These are phyloP conservation scores for Schlechtendalia chinensis DNA, from an alignment of 1,140 invertebrate species.

Conservation along the genomic window DNA sequence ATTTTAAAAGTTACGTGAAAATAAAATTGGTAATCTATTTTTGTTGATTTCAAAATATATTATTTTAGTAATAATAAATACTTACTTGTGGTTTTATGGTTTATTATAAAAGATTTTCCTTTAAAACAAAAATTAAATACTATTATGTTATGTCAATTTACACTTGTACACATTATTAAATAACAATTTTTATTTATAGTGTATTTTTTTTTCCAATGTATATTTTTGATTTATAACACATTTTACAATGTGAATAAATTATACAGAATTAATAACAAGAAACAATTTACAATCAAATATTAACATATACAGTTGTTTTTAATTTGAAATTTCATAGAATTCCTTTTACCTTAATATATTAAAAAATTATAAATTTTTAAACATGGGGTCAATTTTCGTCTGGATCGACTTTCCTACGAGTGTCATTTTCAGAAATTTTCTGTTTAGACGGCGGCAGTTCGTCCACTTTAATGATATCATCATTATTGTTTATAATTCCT, in stretches of 20 bases:
- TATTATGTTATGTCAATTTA: too few species aligned
- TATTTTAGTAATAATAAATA: too few species aligned
- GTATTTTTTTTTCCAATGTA: slow-evolving; percentile 12
- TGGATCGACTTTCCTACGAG: slow-evolving; percentile 48
- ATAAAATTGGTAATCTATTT: too few species aligned
- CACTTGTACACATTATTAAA: not conserved
- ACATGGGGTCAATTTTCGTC: slow-evolving; percentile 36
- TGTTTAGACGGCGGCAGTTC: slow-evolving; percentile 41
- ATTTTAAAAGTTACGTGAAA: too few species aligned
- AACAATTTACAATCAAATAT: slow-evolving; percentile 42
- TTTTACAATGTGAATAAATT: slow-evolving; percentile 27
- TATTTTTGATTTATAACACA: slow-evolving; percentile 26
- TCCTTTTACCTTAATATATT: not conserved
- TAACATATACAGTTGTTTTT: slow-evolving; percentile 23
- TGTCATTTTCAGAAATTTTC: slow-evolving; percentile 47
- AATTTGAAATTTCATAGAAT: slow-evolving; percentile 7
- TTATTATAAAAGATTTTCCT: too few species aligned
- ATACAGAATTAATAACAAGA: slow-evolving; percentile 46
- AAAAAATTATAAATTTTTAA: not conserved
- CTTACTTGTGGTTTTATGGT: too few species aligned
- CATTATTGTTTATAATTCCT: slow-evolving; percentile 27
- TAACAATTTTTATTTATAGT: slow-evolving; percentile 5
- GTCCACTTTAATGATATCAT: slow-evolving; percentile 49
- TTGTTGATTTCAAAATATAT: too few species aligned
- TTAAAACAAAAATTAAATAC: too few species aligned